These are phyloP conservation scores for Diplazon laetatorius DNA, from an alignment of 2,888 invertebrate genomes.

Conservation along the genomic window DNA sequence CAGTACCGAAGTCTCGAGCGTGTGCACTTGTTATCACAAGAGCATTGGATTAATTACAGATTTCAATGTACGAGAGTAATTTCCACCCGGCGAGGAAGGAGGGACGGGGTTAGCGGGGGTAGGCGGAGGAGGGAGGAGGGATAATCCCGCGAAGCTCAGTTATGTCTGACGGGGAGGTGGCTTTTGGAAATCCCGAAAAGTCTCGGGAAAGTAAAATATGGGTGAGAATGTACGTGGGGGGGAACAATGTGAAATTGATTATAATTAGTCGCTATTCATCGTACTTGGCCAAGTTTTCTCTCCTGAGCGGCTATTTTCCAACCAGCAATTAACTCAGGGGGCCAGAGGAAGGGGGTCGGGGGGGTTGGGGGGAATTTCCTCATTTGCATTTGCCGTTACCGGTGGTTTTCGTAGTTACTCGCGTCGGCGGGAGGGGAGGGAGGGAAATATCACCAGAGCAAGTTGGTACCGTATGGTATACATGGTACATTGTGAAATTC, in stretches of 20 bases:
- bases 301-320: conserved; percentile 66
- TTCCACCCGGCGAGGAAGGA: no score
- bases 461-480: neutral
- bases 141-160: neutral
- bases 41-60: no score
- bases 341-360: neutral
- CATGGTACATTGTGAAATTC: conserved; percentile 3
- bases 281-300: conserved; percentile 65
- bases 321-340: conserved; percentile 56
- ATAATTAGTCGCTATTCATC: conserved; percentile 79
- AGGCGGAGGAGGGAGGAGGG: no score
- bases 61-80: no score
- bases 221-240: conserved; percentile 46
- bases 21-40: no score
- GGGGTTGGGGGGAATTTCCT: conserved; percentile 32
- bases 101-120: no score
- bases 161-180: neutral
- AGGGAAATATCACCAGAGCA: conserved; percentile 9
- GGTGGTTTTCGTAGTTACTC: conserved; percentile 33
- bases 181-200: conserved; percentile 1
- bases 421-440: no score
- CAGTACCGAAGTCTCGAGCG: no score
- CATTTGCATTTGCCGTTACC: conserved; percentile 56
- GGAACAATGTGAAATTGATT: conserved; percentile 79
- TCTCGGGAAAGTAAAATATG: conserved; percentile 22